phyloP scores from a whole-genome alignment of 2,113 vertebrate genomes.

The Dasyurus viverrinus region DNA sequence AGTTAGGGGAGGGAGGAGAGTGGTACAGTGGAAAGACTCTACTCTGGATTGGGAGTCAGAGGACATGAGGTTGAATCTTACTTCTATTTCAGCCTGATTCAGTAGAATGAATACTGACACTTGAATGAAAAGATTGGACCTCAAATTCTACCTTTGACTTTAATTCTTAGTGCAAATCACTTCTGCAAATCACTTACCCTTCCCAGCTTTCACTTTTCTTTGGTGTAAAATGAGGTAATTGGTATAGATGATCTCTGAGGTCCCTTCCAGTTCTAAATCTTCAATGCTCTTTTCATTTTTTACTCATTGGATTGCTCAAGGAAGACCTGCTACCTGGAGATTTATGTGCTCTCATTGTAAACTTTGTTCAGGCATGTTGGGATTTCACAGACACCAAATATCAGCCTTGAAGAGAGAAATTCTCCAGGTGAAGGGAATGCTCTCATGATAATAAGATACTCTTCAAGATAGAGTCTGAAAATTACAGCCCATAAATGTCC shows the following conservation, averaged over 20 bases:
- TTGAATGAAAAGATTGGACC: too few species aligned
- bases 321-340: not conserved
- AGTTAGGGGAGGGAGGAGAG: not conserved
- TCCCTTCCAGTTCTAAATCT: not conserved
- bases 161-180: not conserved
- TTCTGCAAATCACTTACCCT: not conserved
- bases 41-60: not conserved
- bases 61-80: not conserved
- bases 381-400: slow-evolving; percentile 5
- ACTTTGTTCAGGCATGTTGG: not conserved
- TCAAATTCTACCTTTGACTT: not conserved
- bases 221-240: not conserved
- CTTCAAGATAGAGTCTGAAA: not conserved
- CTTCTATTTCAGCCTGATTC: not conserved
- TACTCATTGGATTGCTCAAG: not conserved
- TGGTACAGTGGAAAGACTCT: not conserved
- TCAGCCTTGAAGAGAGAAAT: not conserved
- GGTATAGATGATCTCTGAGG: not conserved
- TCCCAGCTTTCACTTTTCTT: not conserved
- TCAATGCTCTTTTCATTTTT: not conserved
- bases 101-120: not conserved
- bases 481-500: slow-evolving; percentile 5
- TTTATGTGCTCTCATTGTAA: not conserved
- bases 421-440: not conserved
- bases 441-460: not conserved